A percentile compares a stretch with the other conserved stretches of the same genome.
Conservation (phyloP, 1,140 invertebrate genomes). For the Bombus huntii region DNA sequence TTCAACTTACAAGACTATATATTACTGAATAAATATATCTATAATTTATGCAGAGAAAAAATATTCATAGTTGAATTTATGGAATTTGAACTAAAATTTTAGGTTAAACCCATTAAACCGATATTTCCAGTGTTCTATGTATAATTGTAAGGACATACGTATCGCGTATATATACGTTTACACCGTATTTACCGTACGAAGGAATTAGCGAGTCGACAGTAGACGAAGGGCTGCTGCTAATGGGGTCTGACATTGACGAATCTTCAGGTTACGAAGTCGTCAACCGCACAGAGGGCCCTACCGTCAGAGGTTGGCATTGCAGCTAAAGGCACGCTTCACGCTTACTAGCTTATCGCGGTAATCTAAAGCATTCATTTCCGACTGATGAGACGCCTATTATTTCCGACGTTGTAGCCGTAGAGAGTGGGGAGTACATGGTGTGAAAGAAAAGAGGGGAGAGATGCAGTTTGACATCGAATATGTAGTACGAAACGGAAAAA, state of each 20-base stretch:
- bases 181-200: constrained; percentile 31
- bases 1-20: too few species aligned
- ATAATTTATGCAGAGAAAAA: too few species aligned
- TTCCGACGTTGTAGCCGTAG: background rate
- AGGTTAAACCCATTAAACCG: background rate
- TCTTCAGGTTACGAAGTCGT: constrained; percentile 75
- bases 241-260: constrained; percentile 78
- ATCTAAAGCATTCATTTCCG: constrained; percentile 61
- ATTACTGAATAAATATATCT: too few species aligned
- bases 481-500: background rate
- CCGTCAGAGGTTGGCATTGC: constrained; percentile 43
- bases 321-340: constrained; percentile 56
- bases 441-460: background rate
- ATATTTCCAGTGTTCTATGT: background rate
- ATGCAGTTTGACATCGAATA: constrained; percentile 28
- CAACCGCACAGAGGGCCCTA: constrained; percentile 62
- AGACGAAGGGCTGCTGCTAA: constrained; percentile 71
- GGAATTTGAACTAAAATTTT: background rate
- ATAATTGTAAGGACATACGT: background rate
- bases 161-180: background rate
- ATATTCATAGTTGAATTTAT: too few species aligned
- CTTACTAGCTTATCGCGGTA: constrained; percentile 53
- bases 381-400: constrained; percentile 54
- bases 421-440: background rate
- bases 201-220: constrained; percentile 71